Evolutionary conservation across 2,888 invertebrate species (phyloP), one percentile per base, ranked within the genome.

Genomic region (Lordiphosa fenestrarum): DNA sequence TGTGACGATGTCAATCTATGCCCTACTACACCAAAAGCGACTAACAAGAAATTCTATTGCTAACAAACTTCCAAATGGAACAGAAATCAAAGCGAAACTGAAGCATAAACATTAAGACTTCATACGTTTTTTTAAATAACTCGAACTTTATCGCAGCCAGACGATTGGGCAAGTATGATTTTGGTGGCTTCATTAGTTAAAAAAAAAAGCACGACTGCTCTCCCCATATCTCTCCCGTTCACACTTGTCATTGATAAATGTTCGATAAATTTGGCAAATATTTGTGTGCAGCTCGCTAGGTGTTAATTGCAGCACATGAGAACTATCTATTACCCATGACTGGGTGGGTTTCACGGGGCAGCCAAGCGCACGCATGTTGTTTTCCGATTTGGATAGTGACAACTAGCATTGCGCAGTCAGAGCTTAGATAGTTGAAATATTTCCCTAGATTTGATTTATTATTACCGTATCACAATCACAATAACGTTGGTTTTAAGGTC

Each of bases 221-320:
- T 9, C 23, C 35, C 21, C 13, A 23, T 33, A 42, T 46, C 53
- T 21, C 36, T 40, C 52, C 50, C 37, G 23, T 42, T 40, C 33
- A 30, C 65, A 72, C 57, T 64, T 60, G 69, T 72, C 53, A 55
- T 63, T 71, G 77, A 80, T 83, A 80, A 76, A 52, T 53, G 30
- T 21, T 65, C 64, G 83, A 78, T 69, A 83, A 76, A 68, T 69
- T 66, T 60, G 53, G 65, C 66, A 75, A 78, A 83, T 78, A 78
- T 75, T 83, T 80, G 71, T 71, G 53, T 47, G 65, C 48, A 53
- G 59, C 66, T 54, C 61, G 55, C 57, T 56, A 83, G 66, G 81
- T 81, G 84, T 68, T 78, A 78, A 84, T 83, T 80, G 73, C 53
- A 59, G 47, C 62, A 59, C 71, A 62, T 58, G 57, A 52, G 69